These are phyloP conservation scores for Protaetia brevitarsis DNA, from an alignment of 1,140 invertebrate genomes.

Conservation along the genomic window DNA sequence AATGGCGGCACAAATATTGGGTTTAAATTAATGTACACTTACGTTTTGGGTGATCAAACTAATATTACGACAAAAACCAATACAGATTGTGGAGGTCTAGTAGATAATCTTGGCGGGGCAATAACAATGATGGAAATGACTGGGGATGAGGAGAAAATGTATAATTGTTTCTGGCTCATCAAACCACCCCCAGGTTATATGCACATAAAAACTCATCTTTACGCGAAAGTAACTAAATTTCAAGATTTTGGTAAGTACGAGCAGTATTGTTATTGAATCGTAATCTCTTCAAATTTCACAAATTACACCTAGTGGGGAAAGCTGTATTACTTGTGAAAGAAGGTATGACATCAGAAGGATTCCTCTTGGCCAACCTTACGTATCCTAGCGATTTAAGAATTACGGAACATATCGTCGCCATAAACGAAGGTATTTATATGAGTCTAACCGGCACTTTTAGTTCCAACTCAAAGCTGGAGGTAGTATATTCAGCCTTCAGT, in stretches of 20 bases:
- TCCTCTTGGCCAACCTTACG: conserved; percentile 55
- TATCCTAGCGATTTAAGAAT: conserved; percentile 52
- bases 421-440: conserved; percentile 58
- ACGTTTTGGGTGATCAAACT: conserved; percentile 55
- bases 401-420: conserved; percentile 58
- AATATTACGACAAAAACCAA: conserved; percentile 70
- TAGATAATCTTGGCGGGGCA: conserved; percentile 68
- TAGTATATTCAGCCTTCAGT: conserved; percentile 71
- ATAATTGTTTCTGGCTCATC: conserved; percentile 74
- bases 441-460: conserved; percentile 63
- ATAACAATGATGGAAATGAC: conserved; percentile 80
- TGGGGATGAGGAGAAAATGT: conserved; percentile 58
- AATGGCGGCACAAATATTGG: conserved; percentile 93
- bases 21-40: conserved; percentile 83
- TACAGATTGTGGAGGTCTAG: conserved; percentile 72
- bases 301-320: conserved; percentile 48
- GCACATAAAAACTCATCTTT: conserved; percentile 68
- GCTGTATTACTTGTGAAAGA: conserved; percentile 62
- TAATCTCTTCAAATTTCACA: neutral
- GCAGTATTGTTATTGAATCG: neutral
- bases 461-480: conserved; percentile 61
- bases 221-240: conserved; percentile 64
- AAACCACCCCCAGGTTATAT: conserved; percentile 62
- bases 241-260: conserved; percentile 59
- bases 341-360: conserved; percentile 63